Percentiles rank a stretch among this genome's conserved stretches.
These are phyloP conservation scores for Chloropsis hardwickii DNA, from an alignment of 2,113 vertebrate species.

Conservation along the genomic window DNA sequence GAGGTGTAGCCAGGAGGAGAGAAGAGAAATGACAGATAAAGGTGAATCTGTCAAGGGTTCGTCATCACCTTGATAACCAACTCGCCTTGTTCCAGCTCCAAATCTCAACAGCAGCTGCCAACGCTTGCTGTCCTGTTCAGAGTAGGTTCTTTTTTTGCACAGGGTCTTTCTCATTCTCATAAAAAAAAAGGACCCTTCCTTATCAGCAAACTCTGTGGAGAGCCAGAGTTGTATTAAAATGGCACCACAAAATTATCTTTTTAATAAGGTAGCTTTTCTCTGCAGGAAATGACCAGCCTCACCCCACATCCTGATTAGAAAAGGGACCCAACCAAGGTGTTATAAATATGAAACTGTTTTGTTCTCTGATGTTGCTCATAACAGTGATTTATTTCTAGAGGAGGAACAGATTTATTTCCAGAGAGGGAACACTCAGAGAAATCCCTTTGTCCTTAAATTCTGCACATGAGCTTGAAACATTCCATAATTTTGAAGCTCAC, in stretches of 20 bases:
- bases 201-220: not conserved
- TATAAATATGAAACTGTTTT: conserved; percentile 1
- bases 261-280: not conserved
- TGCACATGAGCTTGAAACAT: not conserved
- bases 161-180: not conserved
- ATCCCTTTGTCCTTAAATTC: conserved; percentile 18
- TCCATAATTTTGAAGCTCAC: not conserved
- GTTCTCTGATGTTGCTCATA: not conserved
- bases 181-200: not conserved
- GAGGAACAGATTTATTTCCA: not conserved
- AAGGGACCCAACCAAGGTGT: not conserved
- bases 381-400: conserved; percentile 1
- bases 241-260: not conserved
- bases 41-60: not conserved
- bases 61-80: not conserved
- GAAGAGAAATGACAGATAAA: not conserved
- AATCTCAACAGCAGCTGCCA: not conserved
- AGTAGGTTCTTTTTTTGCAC: not conserved
- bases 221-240: not conserved
- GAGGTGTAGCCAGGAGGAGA: not conserved
- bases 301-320: not conserved
- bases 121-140: fast-evolving
- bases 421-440: not conserved
- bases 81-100: fast-evolving
- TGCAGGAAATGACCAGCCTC: not conserved